Evolutionary conservation across 1,140 invertebrate species (phyloP).

Genomic region (Drosophila suzukii): DNA sequence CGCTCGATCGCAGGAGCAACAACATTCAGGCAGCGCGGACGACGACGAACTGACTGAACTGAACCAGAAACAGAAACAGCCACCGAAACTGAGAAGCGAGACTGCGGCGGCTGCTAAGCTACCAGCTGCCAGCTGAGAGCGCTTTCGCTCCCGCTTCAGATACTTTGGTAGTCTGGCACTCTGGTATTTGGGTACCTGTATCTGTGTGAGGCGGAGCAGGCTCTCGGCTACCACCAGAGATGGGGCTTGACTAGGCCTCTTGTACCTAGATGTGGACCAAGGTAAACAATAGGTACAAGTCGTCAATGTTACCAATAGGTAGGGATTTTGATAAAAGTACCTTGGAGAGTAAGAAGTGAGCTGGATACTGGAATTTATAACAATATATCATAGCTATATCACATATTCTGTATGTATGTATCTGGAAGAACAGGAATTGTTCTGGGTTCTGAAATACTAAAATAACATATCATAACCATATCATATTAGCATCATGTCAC

Average conservation of each 20-base stretch:
- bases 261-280: neutral
- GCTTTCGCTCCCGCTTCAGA: constrained; percentile 4
- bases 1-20: constrained; percentile 21
- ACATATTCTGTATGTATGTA: too few relatives aligned
- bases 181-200: constrained; percentile 2
- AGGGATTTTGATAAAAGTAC: too few relatives aligned
- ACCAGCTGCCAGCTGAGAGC: constrained; percentile 22
- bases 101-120: constrained; percentile 39
- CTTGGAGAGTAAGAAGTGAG: too few relatives aligned
- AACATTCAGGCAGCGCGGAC: constrained; percentile 58
- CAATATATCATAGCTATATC: too few relatives aligned
- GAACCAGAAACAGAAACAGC: too few relatives aligned
- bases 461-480: too few relatives aligned
- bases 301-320: too few relatives aligned
- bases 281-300: too few relatives aligned
- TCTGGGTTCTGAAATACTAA: too few relatives aligned
- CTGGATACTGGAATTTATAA: too few relatives aligned
- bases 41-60: constrained; percentile 60
- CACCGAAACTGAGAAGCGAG: constrained; percentile 31
- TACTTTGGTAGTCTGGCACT: neutral
- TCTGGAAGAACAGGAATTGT: too few relatives aligned
- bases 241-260: neutral
- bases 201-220: constrained; percentile 24
- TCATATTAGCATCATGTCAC: too few relatives aligned
- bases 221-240: constrained; percentile 4